A percentile compares a stretch with the other conserved stretches of the same genome.
Conservation (phyloP, 2,797 vertebrate genomes). For the Choloepus didactylus region DNA sequence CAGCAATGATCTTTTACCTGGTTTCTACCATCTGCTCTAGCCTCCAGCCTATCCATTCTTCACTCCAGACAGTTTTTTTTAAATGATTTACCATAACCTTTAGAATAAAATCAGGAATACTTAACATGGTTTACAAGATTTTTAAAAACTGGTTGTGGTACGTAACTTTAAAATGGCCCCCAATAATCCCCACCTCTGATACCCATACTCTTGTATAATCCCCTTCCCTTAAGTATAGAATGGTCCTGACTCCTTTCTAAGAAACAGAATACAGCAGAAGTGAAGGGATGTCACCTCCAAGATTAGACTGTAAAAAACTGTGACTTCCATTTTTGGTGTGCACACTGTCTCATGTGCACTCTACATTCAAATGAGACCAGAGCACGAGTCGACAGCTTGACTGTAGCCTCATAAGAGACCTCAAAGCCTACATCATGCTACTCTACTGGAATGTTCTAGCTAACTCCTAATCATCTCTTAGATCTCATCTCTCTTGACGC, state of each 20-base stretch:
- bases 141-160: not conserved
- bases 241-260: not conserved
- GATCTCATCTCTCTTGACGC: not conserved
- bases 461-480: not conserved
- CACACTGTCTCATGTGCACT: not conserved
- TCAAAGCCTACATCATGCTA: not conserved
- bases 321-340: not conserved
- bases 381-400: not conserved
- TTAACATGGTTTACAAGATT: not conserved
- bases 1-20: not conserved
- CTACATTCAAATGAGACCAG: not conserved
- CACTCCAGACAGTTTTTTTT: not conserved
- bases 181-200: not conserved
- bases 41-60: not conserved
- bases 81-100: not conserved
- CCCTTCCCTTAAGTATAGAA: not conserved
- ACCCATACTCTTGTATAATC: not conserved
- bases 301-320: not conserved
- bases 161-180: not conserved
- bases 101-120: not conserved
- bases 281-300: not conserved
- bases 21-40: not conserved
- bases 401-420: not conserved
- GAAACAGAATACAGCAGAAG: not conserved
- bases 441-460: not conserved